Evolutionary conservation across 2,888 invertebrate genomes (phyloP), one percentile per base, ranked within the genome.

Genomic region (Frankliniella intonsa): DNA sequence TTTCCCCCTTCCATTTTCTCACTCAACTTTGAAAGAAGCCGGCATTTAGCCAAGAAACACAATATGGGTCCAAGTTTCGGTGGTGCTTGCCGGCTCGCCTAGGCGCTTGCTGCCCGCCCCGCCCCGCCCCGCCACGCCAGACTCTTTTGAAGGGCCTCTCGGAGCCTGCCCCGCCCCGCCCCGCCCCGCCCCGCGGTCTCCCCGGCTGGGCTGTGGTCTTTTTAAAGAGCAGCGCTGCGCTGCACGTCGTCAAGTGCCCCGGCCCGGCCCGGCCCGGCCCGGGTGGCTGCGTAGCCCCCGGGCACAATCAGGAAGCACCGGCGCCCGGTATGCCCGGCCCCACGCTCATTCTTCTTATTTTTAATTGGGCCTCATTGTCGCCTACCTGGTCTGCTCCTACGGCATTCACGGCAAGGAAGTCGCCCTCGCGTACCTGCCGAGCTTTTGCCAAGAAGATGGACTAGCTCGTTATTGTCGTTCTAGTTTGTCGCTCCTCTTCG

Each of bases 1-100:
- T 55, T 19, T 62, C 55, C 9, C 55, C 55, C 55, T 17, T 55
- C 55, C 55, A 12, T 17, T 17, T 17, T 55, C 14, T 62, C 62
- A 76, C 69, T 76, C 69, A 76, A 76, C 69, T 76, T 76, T 76
- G 69, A 76, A 19, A 55, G 69, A n/a, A 22, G 22, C 69, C 62
- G 62, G 62, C 69, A 76, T 22, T 76, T 76, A 76, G 69, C 69
- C 69, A 76, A 76, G 69, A 76, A 76, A 76, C 69, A 76, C 69
- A 76, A 76, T 76, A 76, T 76, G 38, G 38, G 38, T 38, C 38
- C 38, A 38, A 38, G 38, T 38, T 38, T 38, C 5, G 38, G 38
- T 38, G 38, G 38, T 38, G 38, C 38, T 38, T 38, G 38, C 38
- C 38, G 38, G 38, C 38, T 38, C 38, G 38, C 38, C 3, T 38